These are phyloP conservation scores for Nebria salina DNA, from an alignment of 2,888 invertebrate species.

Conservation along the genomic window DNA sequence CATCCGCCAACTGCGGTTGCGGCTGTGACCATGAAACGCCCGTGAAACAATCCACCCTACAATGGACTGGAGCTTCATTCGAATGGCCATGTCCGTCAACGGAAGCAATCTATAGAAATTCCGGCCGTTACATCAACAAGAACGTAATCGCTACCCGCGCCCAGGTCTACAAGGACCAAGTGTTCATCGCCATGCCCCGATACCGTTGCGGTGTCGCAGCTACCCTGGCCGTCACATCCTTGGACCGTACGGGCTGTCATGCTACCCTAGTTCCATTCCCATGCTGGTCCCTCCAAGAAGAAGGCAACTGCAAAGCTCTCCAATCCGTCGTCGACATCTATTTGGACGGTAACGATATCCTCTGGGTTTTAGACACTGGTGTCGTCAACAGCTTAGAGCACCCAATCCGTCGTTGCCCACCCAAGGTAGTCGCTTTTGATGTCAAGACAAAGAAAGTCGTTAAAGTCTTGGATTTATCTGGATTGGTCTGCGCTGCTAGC, in stretches of 20 bases:
- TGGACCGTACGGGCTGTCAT: conserved; percentile 63
- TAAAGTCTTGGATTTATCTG: conserved; percentile 70
- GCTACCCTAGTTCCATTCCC: conserved; percentile 70
- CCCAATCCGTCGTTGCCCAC: conserved; percentile 72
- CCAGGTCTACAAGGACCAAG: conserved; percentile 67
- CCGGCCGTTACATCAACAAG: conserved; percentile 67
- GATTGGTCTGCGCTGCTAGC: conserved; percentile 68
- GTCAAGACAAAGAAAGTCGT: conserved; percentile 70
- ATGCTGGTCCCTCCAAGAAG: conserved; percentile 71
- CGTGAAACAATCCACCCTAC: conserved; percentile 36
- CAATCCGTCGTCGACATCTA: conserved; percentile 77
- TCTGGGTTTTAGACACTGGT: conserved; percentile 80
- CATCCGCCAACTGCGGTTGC: conserved; percentile 51
- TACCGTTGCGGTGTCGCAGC: conserved; percentile 71
- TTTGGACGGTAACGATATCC: conserved; percentile 69
- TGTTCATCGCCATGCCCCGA: conserved; percentile 68
- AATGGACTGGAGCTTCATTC: conserved; percentile 64
- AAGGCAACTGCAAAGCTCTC: conserved; percentile 70
- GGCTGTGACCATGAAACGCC: conserved; percentile 53
- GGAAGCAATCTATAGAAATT: conserved; percentile 67
- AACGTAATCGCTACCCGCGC: conserved; percentile 70
- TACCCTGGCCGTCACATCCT: conserved; percentile 69
- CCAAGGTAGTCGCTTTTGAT: conserved; percentile 74
- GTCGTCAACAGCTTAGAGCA: conserved; percentile 73
- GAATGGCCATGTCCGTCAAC: conserved; percentile 66